phyloP scores from a whole-genome alignment of 1,140 invertebrate genomes.

The Papilio helenus region DNA sequence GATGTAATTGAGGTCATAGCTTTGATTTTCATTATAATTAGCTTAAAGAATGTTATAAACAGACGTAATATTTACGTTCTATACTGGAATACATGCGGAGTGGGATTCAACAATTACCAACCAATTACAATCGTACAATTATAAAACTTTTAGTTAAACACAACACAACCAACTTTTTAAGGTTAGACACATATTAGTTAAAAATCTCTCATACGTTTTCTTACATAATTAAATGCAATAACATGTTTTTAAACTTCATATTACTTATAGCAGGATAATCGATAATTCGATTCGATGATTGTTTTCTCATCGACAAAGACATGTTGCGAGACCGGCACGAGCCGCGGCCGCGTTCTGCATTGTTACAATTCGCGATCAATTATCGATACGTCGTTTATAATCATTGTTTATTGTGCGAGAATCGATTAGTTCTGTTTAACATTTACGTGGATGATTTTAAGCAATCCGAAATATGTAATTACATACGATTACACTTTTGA shows the following conservation, averaged over 20 bases:
- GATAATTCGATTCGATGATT: constrained; percentile 28
- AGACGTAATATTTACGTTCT: background rate
- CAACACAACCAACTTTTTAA: too few relatives aligned
- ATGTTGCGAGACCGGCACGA: constrained; percentile 8
- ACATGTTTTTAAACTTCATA: background rate
- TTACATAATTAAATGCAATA: background rate
- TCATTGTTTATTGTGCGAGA: constrained; percentile 49
- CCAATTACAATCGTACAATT: background rate
- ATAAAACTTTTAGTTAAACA: too few relatives aligned
- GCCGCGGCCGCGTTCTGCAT: constrained; percentile 15
- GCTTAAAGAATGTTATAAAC: background rate
- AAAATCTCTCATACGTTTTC: background rate
- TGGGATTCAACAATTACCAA: background rate
- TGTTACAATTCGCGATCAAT: constrained; percentile 50
- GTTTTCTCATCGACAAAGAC: constrained; percentile 33
- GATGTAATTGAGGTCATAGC: background rate
- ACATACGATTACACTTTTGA: constrained; percentile 10
- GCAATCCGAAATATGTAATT: constrained; percentile 15
- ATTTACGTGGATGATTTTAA: constrained; percentile 30
- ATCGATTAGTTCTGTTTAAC: constrained; percentile 53
- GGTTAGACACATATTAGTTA: background rate
- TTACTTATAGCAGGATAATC: constrained; percentile 2
- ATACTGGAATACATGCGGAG: background rate
- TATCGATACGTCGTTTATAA: constrained; percentile 54
- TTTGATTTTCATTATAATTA: background rate